Conservation (phyloP, 2,888 invertebrate genomes). For the Andricus quercusramuli region DNA sequence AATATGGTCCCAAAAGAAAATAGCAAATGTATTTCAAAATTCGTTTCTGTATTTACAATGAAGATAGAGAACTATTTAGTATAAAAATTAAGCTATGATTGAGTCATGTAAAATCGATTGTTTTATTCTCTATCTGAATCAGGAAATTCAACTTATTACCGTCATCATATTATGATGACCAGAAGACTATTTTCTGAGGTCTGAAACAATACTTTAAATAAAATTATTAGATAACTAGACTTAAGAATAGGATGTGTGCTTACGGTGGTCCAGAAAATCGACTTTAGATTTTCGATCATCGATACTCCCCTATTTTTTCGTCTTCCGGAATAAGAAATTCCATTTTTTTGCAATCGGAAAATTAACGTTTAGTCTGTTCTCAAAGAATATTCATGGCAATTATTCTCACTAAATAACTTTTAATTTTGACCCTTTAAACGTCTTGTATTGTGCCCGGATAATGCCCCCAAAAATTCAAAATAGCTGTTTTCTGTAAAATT, state of each 20-base stretch:
- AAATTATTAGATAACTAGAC: background rate
- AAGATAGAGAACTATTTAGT: background rate
- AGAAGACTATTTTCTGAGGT: background rate
- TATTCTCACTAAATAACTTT: no score
- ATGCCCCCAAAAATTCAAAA: no score
- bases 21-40: slow-evolving; percentile 3
- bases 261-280: no score
- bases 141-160: background rate
- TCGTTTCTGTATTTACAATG: background rate
- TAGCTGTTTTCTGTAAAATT: no score
- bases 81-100: background rate
- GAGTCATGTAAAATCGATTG: background rate
- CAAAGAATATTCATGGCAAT: no score
- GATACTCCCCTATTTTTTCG: no score
- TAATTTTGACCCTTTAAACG: no score
- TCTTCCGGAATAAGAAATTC: no score
- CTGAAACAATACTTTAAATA: background rate
- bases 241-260: background rate
- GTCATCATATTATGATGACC: background rate
- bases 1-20: background rate
- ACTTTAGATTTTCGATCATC: no score
- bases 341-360: no score
- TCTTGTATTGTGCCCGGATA: no score
- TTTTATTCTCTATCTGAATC: background rate
- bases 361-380: no score